Evolutionary conservation across 2,888 invertebrate species (phyloP).

Genomic region (Phania funesta): DNA sequence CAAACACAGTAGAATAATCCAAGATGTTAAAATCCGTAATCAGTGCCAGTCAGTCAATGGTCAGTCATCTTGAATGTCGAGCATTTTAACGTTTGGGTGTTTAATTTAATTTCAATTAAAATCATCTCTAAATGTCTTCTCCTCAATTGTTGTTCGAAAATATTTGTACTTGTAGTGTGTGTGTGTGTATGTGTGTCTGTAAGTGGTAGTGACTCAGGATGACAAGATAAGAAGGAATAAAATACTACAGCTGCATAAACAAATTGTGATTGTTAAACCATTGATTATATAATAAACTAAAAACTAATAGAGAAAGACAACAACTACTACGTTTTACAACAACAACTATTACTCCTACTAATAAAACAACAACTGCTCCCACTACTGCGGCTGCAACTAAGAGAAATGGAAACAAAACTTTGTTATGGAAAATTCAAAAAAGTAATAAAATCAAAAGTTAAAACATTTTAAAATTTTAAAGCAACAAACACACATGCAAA

Average conservation of each 20-base stretch:
- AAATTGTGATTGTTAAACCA: constrained; percentile 51
- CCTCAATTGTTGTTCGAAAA: constrained; percentile 1
- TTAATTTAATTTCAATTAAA: constrained; percentile 18
- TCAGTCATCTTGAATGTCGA: background rate
- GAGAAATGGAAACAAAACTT: background rate
- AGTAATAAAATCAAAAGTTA: background rate
- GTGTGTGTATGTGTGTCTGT: background rate
- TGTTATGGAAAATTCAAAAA: no score
- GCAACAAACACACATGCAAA: constrained; percentile 3
- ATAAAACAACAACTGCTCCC: background rate
- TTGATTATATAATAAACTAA: constrained; percentile 28
- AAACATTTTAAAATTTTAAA: constrained; percentile 4
- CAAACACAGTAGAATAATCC: background rate
- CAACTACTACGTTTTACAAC: background rate
- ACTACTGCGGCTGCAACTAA: background rate
- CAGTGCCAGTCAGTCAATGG: constrained; percentile 56
- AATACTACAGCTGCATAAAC: constrained; percentile 39
- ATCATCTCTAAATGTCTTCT: constrained; percentile 16
- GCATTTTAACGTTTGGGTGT: constrained; percentile 1
- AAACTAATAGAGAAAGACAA: constrained; percentile 11
- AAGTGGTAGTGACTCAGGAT: background rate
- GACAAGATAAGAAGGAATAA: background rate
- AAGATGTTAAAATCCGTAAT: constrained; percentile 49
- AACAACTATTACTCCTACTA: constrained; percentile 30
- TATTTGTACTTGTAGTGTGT: background rate